These are phyloP conservation scores for Streblospio benedicti DNA, from an alignment of 1,140 invertebrate genomes.

Conservation along the genomic window DNA sequence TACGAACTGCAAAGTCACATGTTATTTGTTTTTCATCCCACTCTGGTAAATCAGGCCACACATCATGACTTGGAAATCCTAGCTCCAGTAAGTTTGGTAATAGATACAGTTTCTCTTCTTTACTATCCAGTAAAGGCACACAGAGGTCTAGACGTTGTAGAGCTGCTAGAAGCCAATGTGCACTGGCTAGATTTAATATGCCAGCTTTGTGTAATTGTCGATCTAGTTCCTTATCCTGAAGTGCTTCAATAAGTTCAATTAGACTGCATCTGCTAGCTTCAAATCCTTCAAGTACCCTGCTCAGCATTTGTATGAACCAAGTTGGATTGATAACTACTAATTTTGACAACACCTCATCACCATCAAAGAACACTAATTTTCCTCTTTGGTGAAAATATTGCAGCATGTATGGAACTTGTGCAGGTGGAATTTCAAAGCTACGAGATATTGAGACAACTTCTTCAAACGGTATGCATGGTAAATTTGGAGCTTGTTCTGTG, in stretches of 20 bases:
- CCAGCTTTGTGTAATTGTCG: constrained; percentile 15
- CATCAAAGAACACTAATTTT: constrained; percentile 14
- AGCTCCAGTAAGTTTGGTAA: constrained; percentile 16
- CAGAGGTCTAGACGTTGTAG: constrained; percentile 16
- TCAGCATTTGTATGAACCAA: constrained; percentile 17
- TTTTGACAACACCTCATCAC: constrained; percentile 7
- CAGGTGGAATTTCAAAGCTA: constrained; percentile 15
- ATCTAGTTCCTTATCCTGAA: constrained; percentile 17
- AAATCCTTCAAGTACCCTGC: constrained; percentile 8
- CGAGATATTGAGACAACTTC: constrained; percentile 17
- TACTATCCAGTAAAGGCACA: constrained; percentile 8
- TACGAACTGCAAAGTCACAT: constrained; percentile 17
- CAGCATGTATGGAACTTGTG: constrained; percentile 14
- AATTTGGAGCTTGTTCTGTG: constrained; percentile 13
- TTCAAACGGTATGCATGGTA: constrained; percentile 16
- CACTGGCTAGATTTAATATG: constrained; percentile 1
- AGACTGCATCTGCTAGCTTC: constrained; percentile 4
- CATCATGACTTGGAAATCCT: constrained; percentile 17
- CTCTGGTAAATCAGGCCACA: constrained; percentile 19
- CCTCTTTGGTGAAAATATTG: constrained; percentile 19
- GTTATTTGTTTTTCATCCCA: constrained; percentile 21
- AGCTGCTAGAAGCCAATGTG: constrained; percentile 17
- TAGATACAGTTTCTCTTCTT: constrained; percentile 1
- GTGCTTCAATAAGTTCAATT: constrained; percentile 5
- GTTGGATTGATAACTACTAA: constrained; percentile 19